Percentiles rank a stretch among this genome's conserved stretches.
These are phyloP conservation scores for Macaca mulatta DNA, from an alignment of 2,113 vertebrate genomes.

Conservation along the genomic window DNA sequence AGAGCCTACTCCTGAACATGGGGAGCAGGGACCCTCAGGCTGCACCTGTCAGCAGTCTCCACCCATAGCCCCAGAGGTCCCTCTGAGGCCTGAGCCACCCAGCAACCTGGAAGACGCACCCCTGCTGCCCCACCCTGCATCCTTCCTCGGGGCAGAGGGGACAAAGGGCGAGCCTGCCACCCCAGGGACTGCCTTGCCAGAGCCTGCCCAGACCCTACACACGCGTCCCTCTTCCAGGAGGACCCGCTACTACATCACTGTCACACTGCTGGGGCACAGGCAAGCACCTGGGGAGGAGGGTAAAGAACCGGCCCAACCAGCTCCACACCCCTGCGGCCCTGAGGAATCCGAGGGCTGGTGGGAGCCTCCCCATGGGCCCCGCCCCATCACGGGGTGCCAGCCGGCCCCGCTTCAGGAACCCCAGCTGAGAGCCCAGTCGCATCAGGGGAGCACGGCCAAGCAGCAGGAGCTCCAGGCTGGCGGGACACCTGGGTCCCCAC, in stretches of 20 bases:
- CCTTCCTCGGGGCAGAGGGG: background rate
- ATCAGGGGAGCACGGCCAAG: background rate
- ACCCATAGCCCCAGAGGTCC: background rate
- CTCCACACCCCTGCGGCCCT: conserved; percentile 81
- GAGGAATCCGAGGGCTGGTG: conserved; percentile 85
- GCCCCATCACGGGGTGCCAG: conserved; percentile 74
- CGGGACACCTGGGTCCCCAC: background rate
- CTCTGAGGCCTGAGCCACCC: background rate
- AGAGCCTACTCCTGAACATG: background rate
- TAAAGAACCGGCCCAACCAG: conserved; percentile 83
- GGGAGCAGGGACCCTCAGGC: background rate
- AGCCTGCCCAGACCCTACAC: background rate
- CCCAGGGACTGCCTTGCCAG: background rate
- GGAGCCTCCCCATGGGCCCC: conserved; percentile 70
- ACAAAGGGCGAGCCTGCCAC: conserved; percentile 59
- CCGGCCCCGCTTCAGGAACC: background rate
- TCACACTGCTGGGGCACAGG: conserved; percentile 65
- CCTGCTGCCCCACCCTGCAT: background rate
- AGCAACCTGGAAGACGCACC: background rate
- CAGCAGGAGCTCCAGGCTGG: background rate
- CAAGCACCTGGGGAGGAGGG: conserved; percentile 49
- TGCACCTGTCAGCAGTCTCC: background rate
- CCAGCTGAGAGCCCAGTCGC: background rate
- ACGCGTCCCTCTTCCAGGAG: background rate
- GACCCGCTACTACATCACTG: conserved; percentile 70